Conservation (phyloP, 2,113 vertebrate genomes). For the Eolophus roseicapilla region DNA sequence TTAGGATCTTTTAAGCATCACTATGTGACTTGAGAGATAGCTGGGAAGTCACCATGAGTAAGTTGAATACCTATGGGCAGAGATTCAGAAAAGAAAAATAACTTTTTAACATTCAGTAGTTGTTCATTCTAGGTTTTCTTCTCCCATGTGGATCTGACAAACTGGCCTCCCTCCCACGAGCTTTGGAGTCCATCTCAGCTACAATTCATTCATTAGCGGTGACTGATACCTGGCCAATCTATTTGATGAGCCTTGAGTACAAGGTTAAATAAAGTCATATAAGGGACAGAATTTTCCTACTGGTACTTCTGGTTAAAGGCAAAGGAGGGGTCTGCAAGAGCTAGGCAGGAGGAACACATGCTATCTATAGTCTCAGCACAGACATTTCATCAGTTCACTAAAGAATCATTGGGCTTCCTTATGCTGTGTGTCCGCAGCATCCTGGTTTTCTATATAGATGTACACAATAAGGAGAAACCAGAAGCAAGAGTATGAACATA, state of each 20-base stretch:
- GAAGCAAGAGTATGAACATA: background rate
- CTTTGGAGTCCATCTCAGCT: background rate
- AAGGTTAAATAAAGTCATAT: background rate
- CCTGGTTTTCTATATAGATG: background rate
- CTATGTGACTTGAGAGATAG: background rate
- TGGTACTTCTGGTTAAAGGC: background rate
- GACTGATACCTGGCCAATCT: background rate
- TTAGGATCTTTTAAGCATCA: background rate
- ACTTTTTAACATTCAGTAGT: background rate
- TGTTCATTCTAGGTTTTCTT: background rate
- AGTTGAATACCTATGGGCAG: background rate
- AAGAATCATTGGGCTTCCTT: background rate
- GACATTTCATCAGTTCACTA: background rate
- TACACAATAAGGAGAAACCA: background rate
- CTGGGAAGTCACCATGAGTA: background rate
- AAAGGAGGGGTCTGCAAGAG: background rate
- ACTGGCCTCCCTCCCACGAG: background rate
- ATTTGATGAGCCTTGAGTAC: background rate
- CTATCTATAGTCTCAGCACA: background rate
- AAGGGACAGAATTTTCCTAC: background rate
- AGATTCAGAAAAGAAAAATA: background rate
- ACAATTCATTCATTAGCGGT: background rate
- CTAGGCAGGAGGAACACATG: background rate
- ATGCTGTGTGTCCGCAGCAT: background rate
- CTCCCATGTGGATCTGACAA: background rate